Evolutionary conservation across 2,888 invertebrate species (phyloP), one percentile per base, ranked within the genome.

Genomic region (Charanyca ferruginea): DNA sequence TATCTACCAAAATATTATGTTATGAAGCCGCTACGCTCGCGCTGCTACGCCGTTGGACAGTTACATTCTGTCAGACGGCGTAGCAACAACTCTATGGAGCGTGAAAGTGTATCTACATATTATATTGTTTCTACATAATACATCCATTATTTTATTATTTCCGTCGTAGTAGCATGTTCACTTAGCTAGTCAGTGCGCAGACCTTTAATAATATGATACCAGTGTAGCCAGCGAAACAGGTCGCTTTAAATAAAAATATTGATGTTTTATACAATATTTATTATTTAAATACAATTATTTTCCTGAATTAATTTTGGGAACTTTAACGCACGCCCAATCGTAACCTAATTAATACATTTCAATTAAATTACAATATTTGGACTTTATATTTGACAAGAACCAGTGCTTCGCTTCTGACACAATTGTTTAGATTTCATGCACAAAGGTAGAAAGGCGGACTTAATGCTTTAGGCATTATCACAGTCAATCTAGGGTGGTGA

Each of bases 1-100:
- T 32, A 32, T 3, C 2, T 18, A 64, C 25, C 7, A 28, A 38
- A 51, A 59, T 38, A 18, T 22, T 8, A 38, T 16, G 47, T n/a
- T 9, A 48, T 3, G 4, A 48, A 18, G 13, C 22, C 16, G 60
- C 71, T 76, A 60, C 76, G 48, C 48, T 44, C 70, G 53, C 76
- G 48, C 48, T 44, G 44, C 60, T 69, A 69, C 53, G 68, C 18
- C 45, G 51, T 49, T 42, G 22, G 51, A 69, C 49, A 70, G 35
- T 28, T 16, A 9, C n/a, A n/a, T n/a, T n/a, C 41, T 69, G 54
- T 42, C 54, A 45, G 60, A 13, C 32, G 32, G 35, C 72, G 52
- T 57, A 73, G 73, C 61, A 55, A 25, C n/a, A 16, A 25, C 11
- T 57, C 35, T 48, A 45, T 51, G 32, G 49, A 70, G 44, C 22